Conservation (phyloP, 2,888 invertebrate species). For the Cephonodes hylas region DNA sequence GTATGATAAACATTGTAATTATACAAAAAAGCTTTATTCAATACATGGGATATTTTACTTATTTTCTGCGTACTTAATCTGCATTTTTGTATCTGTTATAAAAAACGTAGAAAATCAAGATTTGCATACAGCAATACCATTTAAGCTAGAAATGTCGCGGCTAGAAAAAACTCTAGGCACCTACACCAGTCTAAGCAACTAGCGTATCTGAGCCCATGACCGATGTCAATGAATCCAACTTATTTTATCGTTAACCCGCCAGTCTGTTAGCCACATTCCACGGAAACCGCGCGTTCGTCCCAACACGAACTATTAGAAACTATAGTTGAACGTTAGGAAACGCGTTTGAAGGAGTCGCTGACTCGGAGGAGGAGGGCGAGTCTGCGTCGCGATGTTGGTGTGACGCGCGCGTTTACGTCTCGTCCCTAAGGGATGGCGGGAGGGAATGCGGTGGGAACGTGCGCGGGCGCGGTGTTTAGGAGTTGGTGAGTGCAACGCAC, state of each 20-base stretch:
- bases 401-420: conserved; percentile 46
- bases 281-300: conserved; percentile 31
- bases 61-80: too few species aligned
- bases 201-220: conserved; percentile 56
- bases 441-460: conserved; percentile 42
- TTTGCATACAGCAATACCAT: conserved; percentile 14
- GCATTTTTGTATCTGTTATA: too few species aligned
- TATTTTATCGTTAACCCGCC: conserved; percentile 55
- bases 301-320: conserved; percentile 34
- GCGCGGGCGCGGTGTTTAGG: conserved; percentile 39
- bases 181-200: conserved; percentile 57
- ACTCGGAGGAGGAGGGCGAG: conserved; percentile 31
- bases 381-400: conserved; percentile 18
- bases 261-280: conserved; percentile 43
- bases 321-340: conserved; percentile 33
- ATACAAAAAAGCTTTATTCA: too few species aligned
- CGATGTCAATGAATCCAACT: conserved; percentile 71
- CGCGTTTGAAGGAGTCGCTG: conserved; percentile 39
- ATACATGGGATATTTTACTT: too few species aligned
- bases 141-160: conserved; percentile 27
- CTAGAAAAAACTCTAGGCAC: conserved; percentile 42
- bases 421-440: conserved; percentile 31
- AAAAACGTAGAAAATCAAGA: background rate
- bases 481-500: conserved; percentile 60
- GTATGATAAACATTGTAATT: too few species aligned